A percentile compares a stretch with the other conserved stretches of the same genome.
Conservation (phyloP, 30 jellyfish, hydroid and myxozoan species). For the Aurelia sp. region DNA sequence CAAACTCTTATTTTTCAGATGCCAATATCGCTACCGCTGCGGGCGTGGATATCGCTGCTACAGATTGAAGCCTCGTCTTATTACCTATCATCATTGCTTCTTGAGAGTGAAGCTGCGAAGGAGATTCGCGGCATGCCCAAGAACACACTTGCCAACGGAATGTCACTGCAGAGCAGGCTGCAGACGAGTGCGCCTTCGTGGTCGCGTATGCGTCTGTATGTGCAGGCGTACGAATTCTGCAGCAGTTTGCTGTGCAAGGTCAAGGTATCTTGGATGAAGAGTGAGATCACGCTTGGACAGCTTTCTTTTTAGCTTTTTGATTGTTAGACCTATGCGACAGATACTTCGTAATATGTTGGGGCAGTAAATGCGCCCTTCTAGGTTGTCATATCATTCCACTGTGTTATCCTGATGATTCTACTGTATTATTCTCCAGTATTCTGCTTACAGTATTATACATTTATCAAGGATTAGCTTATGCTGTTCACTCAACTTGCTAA, state of each 20-base stretch:
- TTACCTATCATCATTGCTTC: neutral
- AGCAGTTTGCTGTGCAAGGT: neutral
- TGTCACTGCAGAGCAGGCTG: neutral
- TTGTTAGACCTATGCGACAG: no score
- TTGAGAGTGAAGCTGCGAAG: neutral
- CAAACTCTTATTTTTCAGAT: neutral
- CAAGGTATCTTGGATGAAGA: neutral
- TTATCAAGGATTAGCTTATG: no score
- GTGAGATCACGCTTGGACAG: no score
- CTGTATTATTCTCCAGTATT: no score
- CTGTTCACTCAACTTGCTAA: no score
- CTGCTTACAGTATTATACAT: no score
- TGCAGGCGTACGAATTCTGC: neutral
- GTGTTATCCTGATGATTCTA: no score
- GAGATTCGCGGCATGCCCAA: neutral
- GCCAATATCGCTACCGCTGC: neutral
- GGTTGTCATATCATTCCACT: no score
- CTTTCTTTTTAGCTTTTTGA: no score
- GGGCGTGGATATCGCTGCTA: neutral
- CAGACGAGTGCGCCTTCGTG: neutral
- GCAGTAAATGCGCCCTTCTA: no score
- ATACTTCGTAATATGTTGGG: no score
- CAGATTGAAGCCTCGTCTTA: neutral
- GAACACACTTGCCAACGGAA: neutral
- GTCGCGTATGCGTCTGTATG: neutral